A percentile compares a stretch with the other conserved stretches of the same genome.
These are phyloP conservation scores for Macroglossus sobrinus DNA, from an alignment of 2,113 vertebrate species.

Conservation along the genomic window DNA sequence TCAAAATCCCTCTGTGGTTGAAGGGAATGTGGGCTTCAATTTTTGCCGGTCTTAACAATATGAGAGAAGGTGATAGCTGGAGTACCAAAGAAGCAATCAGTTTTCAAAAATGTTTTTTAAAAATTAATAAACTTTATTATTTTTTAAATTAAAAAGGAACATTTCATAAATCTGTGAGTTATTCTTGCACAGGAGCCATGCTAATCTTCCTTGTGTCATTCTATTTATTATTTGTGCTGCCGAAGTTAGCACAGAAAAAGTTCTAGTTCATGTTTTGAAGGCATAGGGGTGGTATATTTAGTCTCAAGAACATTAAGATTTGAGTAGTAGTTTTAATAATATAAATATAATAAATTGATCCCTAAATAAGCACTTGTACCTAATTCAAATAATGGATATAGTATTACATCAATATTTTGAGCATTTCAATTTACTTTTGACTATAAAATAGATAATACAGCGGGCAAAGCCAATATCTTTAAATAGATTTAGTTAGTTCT, in stretches of 20 bases:
- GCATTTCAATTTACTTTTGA: constrained; percentile 58
- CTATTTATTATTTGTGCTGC: background rate
- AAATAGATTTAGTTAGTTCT: background rate
- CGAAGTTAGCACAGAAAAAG: background rate
- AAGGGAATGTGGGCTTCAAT: background rate
- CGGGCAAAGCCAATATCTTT: background rate
- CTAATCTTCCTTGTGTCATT: background rate
- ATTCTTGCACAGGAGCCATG: background rate
- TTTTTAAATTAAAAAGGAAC: background rate
- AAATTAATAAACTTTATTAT: background rate
- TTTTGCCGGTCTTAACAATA: background rate
- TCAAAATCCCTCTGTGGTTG: background rate
- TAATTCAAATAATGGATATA: constrained; percentile 43
- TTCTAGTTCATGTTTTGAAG: background rate
- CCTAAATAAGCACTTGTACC: background rate
- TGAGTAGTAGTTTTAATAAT: constrained; percentile 44
- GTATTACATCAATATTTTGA: constrained; percentile 52
- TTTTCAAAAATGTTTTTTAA: background rate
- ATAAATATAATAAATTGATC: constrained; percentile 28
- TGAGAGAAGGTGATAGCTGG: background rate
- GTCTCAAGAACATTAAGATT: constrained; percentile 20
- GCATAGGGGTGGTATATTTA: background rate
- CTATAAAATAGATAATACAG: constrained; percentile 18
- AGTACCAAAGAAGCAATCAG: background rate
- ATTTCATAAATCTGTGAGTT: background rate